Evolutionary conservation across 2,797 vertebrate genomes (phyloP).

Genomic region (Aulostomus chinensis): DNA sequence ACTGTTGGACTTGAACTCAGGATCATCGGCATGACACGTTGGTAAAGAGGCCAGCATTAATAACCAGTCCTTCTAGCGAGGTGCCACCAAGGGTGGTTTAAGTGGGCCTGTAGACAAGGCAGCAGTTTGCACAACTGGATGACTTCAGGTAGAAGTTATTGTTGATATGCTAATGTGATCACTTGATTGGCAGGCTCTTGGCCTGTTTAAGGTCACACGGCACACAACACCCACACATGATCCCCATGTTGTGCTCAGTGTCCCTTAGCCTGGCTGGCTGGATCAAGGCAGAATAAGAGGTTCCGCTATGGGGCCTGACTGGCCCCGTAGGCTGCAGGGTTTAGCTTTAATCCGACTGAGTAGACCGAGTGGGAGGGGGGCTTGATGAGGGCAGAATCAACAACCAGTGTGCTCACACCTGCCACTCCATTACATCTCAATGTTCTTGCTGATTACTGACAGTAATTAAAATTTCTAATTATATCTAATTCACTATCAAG

Average conservation of each 20-base stretch:
- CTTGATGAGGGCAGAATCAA: conserved; percentile 45
- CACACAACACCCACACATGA: conserved; percentile 3
- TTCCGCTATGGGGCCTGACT: conserved; percentile 53
- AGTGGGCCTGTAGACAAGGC: too few relatives aligned
- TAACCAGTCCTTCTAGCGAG: too few relatives aligned
- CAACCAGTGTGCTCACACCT: conserved; percentile 63
- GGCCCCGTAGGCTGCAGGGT: conserved; percentile 64
- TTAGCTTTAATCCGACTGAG: conserved; percentile 72
- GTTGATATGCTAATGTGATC: conserved; percentile 34
- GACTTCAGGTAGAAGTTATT: too few relatives aligned
- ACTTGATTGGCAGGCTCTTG: not conserved
- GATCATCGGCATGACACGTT: too few relatives aligned
- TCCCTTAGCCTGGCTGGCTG: conserved; percentile 47
- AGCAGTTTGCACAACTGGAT: too few relatives aligned
- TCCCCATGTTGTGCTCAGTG: conserved; percentile 18
- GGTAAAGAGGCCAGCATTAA: too few relatives aligned
- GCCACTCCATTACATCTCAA: conserved; percentile 57
- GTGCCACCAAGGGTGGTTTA: not conserved
- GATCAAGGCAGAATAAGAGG: conserved; percentile 67
- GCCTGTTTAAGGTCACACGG: not conserved
- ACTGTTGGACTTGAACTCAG: too few relatives aligned
- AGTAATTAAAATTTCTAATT: conserved; percentile 67
- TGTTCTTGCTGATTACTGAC: conserved; percentile 65
- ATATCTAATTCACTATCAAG: conserved; percentile 62
- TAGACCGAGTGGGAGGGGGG: conserved; percentile 25